Percentiles rank a stretch among this genome's conserved stretches.
These are phyloP conservation scores for Epirrita christyi DNA, from an alignment of 2,888 invertebrate species.

Conservation along the genomic window DNA sequence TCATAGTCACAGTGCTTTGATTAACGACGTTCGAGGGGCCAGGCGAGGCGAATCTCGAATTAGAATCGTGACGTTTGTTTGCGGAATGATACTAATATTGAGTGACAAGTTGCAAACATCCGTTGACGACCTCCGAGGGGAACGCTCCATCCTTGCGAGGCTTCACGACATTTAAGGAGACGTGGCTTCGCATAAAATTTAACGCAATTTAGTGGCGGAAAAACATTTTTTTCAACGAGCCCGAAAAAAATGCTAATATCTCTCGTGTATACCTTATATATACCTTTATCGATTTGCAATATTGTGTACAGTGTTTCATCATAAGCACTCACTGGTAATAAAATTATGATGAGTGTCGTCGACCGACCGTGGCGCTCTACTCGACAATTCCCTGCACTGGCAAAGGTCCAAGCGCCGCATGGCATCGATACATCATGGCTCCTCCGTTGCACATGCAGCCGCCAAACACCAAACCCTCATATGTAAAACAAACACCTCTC, in stretches of 20 bases:
- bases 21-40: conserved; percentile 41
- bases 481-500: conserved; percentile 17
- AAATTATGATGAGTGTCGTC: conserved; percentile 51
- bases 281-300: conserved; percentile 2
- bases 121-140: conserved; percentile 41
- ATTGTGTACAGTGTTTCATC: conserved; percentile 2
- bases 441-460: conserved; percentile 44
- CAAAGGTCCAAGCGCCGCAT: conserved; percentile 68
- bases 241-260: conserved; percentile 7
- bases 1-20: conserved; percentile 42
- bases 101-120: conserved; percentile 44
- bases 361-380: conserved; percentile 60
- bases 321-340: not conserved
- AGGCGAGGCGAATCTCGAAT: conserved; percentile 41
- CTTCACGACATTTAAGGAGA: conserved; percentile 16
- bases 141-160: conserved; percentile 26
- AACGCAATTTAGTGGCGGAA: conserved; percentile 4
- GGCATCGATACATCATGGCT: conserved; percentile 52
- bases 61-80: conserved; percentile 45
- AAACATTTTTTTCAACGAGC: conserved; percentile 1
- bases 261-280: too few relatives aligned
- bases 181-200: conserved; percentile 17
- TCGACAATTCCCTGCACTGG: conserved; percentile 63
- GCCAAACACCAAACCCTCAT: conserved; percentile 29
- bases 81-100: conserved; percentile 38